Evolutionary conservation across 2,888 invertebrate genomes (phyloP), one percentile per base, ranked within the genome.

Genomic region (Trachelus tabidus): DNA sequence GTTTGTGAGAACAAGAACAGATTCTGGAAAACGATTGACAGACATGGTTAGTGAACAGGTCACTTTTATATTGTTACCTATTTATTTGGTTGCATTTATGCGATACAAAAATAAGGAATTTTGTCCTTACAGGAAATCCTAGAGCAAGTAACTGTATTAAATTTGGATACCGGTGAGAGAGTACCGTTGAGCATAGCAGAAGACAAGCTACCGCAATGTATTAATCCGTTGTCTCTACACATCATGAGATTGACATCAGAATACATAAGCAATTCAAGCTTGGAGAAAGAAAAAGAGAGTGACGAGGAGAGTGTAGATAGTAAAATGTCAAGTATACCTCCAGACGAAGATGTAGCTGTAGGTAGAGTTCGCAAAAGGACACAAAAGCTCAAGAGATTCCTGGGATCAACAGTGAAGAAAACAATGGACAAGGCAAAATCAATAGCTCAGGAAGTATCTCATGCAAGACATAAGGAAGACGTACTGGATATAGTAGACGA

Each of bases 181-280:
- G 96, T 98, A 85, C 98, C 98, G n/a, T 93, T 99, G 80, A 98
- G 97, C 89, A 96, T 97, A 87, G 98, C 98, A 1, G 98, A 98
- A 90, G 98, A 98, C 90, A 97, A 97, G 92, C 92, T 97, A 83
- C 97, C 97, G 0, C 96, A 96, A 89, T 96, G 97, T 91, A 96
- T 98, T 90, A 98, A 99, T 93, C 99, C 98, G 4, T 93, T 99
- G 79, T 97, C 98, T 33, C 92, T 98, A 83, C 98, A 99, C 92
- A 98, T 99, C 90, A 97, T 98, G 95, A 94, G 98, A 80, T 93
- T 98, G 79, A 98, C 98, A 0, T 97, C 97, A 0, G 97, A 98
- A 92, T 98, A 97, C 91, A 96, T 97, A 85, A 96, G 95, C 83
- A 94, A 94, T 75, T 91, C 93, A 77, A 94, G 93, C 84, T 91